Base-by-base conservation (phyloP, 2,797 vertebrate species). In the Sandelia bainsii region DNA sequence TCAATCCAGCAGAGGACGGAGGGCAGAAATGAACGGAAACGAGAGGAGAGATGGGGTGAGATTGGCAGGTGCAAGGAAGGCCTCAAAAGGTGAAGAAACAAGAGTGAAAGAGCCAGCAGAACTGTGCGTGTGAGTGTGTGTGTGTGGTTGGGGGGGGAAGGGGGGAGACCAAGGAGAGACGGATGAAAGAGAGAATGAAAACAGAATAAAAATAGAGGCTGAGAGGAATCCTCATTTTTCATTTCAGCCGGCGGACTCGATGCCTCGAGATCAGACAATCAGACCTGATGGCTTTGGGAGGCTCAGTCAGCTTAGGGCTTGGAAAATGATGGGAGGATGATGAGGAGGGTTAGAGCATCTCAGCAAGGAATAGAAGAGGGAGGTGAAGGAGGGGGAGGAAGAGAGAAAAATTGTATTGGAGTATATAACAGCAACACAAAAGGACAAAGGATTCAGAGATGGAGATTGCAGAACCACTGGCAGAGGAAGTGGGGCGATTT, bases 181-280 rank as follows among this genome's bases (percentile, higher is more conserved):
- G 75, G 82, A 89, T 83, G 85, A 80, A 82, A 82, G 62, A 84
- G 72, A 81, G 84, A 91, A 88, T 83, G 86, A 82, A 87, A 86
- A 89, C 82, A 84, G 85, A 90, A 85, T 88, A 85, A 82, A 89
- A 89, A 87, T 74, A 84, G 82, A 82, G 85, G 83, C 86, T 86
- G 82, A 90, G 87, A 86, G 86, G 85, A 86, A 87, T 88, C 86
- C 82, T 89, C 87, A 70, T 92, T 90, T 92, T 87, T 92, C 85
- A 91, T 90, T 88, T 89, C 83, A 82, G 82, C 70, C 58, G 59
- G 81, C 75, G 50, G 82, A 88, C 85, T 80, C 44, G 54, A 84
- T 77, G 84, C 83, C 86, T 87, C 27, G 42, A 91, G 82, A 90
- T 90, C 86, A 89, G 87, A 92, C 90, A 89, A 87, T 89, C 86